These are phyloP conservation scores for Ramazzottius varieornatus DNA, from an alignment of 2,888 invertebrate genomes.

Conservation along the genomic window DNA sequence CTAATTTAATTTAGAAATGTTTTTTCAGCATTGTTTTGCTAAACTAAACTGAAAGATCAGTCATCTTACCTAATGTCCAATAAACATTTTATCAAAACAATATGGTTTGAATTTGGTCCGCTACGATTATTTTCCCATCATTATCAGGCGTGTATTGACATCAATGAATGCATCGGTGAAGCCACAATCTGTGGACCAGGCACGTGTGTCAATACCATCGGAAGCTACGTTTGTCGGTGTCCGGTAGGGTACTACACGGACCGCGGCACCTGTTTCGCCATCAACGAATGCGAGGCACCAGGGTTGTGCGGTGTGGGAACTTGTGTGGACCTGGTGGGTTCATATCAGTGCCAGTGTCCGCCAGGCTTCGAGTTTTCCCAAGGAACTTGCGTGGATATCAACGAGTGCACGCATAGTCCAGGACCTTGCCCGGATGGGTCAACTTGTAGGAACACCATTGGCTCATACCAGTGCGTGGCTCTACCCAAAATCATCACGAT, in stretches of 20 bases:
- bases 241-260: background rate
- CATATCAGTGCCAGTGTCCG: background rate
- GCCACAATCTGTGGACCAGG: background rate
- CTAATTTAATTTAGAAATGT: too few species aligned
- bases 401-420: background rate
- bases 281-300: slow-evolving; percentile 3
- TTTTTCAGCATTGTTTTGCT: too few species aligned
- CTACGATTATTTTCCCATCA: too few species aligned
- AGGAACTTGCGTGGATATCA: background rate
- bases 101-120: too few species aligned
- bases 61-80: too few species aligned
- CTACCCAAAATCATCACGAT: background rate
- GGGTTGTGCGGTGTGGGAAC: background rate
- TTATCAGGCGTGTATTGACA: background rate
- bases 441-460: slow-evolving; percentile 40
- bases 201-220: background rate
- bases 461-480: slow-evolving; percentile 39
- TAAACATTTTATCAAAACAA: too few species aligned
- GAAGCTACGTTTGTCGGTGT: background rate
- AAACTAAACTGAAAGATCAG: too few species aligned
- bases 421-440: slow-evolving; percentile 50
- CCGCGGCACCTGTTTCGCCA: slow-evolving; percentile 7
- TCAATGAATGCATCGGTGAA: background rate
- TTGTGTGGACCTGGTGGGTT: background rate
- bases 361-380: background rate